Percentiles rank a stretch among this genome's conserved stretches.
Evolutionary conservation across 2,113 vertebrate genomes (phyloP).

Genomic region (Daubentonia madagascariensis): DNA sequence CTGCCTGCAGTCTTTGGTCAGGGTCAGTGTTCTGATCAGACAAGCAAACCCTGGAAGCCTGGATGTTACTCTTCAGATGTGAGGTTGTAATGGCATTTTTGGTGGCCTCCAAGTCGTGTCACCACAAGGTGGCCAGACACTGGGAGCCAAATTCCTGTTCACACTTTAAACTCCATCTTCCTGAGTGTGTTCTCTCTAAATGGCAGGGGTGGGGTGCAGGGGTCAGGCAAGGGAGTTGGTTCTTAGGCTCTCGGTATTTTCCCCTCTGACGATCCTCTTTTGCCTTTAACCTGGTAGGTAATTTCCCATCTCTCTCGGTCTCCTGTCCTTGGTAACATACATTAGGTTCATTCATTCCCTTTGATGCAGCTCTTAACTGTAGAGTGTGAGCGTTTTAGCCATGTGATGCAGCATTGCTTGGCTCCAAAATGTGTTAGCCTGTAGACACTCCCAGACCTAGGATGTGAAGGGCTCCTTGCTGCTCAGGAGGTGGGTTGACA

Average conservation of each 20-base stretch:
- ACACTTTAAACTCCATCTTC: background rate
- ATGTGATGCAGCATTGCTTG: conserved; percentile 45
- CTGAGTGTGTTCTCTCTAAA: background rate
- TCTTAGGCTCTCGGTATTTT: background rate
- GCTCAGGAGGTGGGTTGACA: background rate
- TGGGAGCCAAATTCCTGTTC: background rate
- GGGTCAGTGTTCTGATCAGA: background rate
- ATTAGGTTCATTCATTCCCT: conserved; percentile 38
- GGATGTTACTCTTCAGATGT: background rate
- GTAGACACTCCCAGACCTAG: background rate
- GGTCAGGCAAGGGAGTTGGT: background rate
- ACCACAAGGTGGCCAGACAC: background rate
- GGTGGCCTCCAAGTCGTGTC: background rate
- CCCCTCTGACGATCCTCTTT: background rate
- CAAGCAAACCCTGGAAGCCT: background rate
- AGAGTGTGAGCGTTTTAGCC: conserved; percentile 31
- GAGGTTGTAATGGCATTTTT: background rate
- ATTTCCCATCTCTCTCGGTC: background rate
- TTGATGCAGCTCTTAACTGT: conserved; percentile 2
- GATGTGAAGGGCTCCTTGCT: background rate
- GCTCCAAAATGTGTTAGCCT: conserved; percentile 19
- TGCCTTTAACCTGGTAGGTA: background rate
- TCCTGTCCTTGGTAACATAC: background rate
- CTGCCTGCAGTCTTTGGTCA: background rate
- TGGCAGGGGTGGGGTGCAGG: too few species aligned